Base-by-base conservation (phyloP, 1,140 invertebrate species). In the Aphidius ervi region DNA sequence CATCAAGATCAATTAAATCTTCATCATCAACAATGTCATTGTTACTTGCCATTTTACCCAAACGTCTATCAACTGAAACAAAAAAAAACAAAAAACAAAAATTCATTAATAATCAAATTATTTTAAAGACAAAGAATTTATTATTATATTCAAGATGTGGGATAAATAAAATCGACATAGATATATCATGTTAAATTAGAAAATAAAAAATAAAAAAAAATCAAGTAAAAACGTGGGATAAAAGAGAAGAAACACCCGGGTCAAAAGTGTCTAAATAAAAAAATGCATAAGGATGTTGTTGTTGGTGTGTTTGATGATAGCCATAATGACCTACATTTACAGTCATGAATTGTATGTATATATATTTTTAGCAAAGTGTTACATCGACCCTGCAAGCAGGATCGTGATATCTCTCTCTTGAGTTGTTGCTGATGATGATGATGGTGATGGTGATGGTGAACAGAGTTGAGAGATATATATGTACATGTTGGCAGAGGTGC, bases 1-100 rank as follows among this genome's bases (percentile, higher is more conserved):
- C 78, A 39, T 74, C 76, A 9, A 80, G 69, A 58, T 80, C 76
- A 45, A 80, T 80, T 46, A 79, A 55, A 58, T 80, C 77, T 16
- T 72, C 73, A 7, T 80, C 76, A 10, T 77, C 76, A 23, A 65
- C 40, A 4, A 39, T 39, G 4, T 31, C 4, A 31, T 31, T 31
- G 43, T 42, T 70, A 10, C 69, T 66, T 9, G 70, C 68, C 76
- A 78, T 78, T 46, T 69, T 65, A 50, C 61, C 65, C 58, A 42
- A 20, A 3, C 8, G 39, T 3, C 9, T 10, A 10, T 41, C 46
- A 6, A 20, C 56, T 58, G 46, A 10, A 58, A 58, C 8, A 37
- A 37, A 42, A 37, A 37, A 42, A 58, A 58, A 39, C 39, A 10
- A 6, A 46, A 47, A 31, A 47, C 5, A 42, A n/a, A 41, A 42